Evolutionary conservation across 2,113 vertebrate species (phyloP).

Genomic region (Sylvietta virens): DNA sequence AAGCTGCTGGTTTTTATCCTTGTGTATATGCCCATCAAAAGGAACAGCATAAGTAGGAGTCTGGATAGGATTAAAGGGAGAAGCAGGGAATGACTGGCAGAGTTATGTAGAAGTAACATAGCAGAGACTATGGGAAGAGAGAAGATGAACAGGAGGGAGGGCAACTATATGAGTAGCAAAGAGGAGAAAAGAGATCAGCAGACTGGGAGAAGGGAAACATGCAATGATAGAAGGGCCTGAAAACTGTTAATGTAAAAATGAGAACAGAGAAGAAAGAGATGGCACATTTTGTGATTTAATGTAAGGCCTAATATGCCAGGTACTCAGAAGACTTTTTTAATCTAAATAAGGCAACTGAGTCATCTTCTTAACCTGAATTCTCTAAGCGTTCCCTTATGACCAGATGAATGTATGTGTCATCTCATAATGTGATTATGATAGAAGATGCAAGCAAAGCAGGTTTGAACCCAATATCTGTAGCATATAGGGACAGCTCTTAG

Average conservation of each 20-base stretch:
- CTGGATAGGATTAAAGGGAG: neutral
- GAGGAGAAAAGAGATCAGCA: neutral
- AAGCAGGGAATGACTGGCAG: neutral
- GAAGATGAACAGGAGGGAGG: neutral
- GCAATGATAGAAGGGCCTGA: neutral
- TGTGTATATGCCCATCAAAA: neutral
- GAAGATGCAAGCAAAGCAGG: neutral
- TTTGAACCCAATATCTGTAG: neutral
- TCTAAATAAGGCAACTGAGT: neutral
- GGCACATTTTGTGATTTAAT: neutral
- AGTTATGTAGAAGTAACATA: neutral
- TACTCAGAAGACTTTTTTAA: neutral
- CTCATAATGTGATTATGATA: neutral
- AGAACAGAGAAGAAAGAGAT: neutral
- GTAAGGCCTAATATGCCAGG: neutral
- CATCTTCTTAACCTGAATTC: constrained; percentile 9
- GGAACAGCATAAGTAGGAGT: neutral
- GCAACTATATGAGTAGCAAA: neutral
- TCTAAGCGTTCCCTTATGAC: neutral
- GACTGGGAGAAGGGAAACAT: neutral
- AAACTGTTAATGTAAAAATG: neutral
- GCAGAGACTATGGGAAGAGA: neutral
- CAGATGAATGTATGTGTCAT: neutral
- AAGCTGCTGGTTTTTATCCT: neutral
- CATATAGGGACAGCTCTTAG: neutral